Base-by-base conservation (phyloP, 2,888 invertebrate genomes). In the Acheta domesticus region DNA sequence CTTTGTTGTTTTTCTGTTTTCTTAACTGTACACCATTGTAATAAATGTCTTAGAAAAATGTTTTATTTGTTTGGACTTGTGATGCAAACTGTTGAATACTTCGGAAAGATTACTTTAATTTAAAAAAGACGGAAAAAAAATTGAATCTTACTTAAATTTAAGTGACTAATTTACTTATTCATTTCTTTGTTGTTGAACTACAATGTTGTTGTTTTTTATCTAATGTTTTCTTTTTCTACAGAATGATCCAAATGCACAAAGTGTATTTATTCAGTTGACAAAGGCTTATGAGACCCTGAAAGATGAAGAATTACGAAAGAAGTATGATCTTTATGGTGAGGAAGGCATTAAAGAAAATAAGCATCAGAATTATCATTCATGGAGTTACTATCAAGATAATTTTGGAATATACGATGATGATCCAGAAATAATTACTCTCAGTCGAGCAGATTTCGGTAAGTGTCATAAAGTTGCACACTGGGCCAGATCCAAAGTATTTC, bases 391-490 rank as follows among this genome's bases (percentile, higher is more conserved):
- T 85, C 91, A 90, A 83, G 90, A 93, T 84, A 91, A 92, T 84
- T 93, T 96, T 89, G 96, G 95, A 80, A 91, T 96, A 82, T 96
- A 96, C 86, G 94, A 95, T 85, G 93, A 95, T 85, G 95, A 96
- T 87, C 91, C 91, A 36, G 91, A 93, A 86, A 93, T 96, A 81
- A 91, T 94, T 48, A 95, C 95, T 0, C 87, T 96, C 3, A 92
- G 92, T 83, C 90, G 89, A 83, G 89, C 91, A 81, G 93, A 92
- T 85, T 96, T 93, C 89, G 92, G 94, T 94, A 87, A 90, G 91
- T 85, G 73, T 50, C n/a, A 74, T 75, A 19, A 62, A 76, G 21
- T 36, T 74, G 49, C 49, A 16, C 62, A 79, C 36, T 5, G 8
- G 8, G 36, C 8, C 36, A 36, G 36, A 36, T 36, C 36, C 36